A percentile compares a stretch with the other conserved stretches of the same genome.
phyloP scores from a whole-genome alignment of 1,140 invertebrate genomes.

The Cydia amplana region DNA sequence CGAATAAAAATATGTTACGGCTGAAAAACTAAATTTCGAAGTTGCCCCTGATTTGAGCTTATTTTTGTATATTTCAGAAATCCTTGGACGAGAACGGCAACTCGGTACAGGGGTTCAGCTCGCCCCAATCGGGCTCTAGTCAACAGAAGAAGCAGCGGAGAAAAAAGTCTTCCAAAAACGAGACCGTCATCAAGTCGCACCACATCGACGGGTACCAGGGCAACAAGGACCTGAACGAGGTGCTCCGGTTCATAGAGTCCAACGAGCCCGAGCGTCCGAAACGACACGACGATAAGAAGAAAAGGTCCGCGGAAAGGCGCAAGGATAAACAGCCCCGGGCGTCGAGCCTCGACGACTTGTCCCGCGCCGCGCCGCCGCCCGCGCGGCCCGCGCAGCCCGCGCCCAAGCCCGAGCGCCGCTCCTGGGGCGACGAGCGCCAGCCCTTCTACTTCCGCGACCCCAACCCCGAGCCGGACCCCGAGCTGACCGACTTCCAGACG shows the following conservation, averaged over 20 bases:
- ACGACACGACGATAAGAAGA: constrained; percentile 73
- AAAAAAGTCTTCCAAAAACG: constrained; percentile 81
- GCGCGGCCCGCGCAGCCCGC: constrained; percentile 46
- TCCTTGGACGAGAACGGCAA: constrained; percentile 85
- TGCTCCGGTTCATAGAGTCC: constrained; percentile 81
- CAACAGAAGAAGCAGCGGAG: constrained; percentile 80
- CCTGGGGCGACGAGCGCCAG: constrained; percentile 79
- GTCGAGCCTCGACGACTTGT: constrained; percentile 86
- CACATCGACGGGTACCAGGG: constrained; percentile 84
- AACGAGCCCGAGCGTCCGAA: constrained; percentile 60
- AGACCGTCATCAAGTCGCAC: constrained; percentile 82
- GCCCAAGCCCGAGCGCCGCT: constrained; percentile 73
- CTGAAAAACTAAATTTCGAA: too few relatives aligned
- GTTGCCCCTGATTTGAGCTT: too few relatives aligned
- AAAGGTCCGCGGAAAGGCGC: constrained; percentile 71
- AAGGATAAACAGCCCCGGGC: constrained; percentile 81
- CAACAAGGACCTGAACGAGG: constrained; percentile 80
- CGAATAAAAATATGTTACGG: too few relatives aligned
- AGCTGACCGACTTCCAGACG: constrained; percentile 83
- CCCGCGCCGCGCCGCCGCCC: constrained; percentile 61
- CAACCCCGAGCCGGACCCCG: constrained; percentile 43
- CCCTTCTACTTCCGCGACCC: constrained; percentile 22
- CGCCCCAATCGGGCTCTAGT: constrained; percentile 75
- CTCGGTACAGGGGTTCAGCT: constrained; percentile 80
- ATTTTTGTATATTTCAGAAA: constrained; percentile 74